Evolutionary conservation across 2,113 vertebrate genomes (phyloP).

Genomic region (Corvus moneduloides): DNA sequence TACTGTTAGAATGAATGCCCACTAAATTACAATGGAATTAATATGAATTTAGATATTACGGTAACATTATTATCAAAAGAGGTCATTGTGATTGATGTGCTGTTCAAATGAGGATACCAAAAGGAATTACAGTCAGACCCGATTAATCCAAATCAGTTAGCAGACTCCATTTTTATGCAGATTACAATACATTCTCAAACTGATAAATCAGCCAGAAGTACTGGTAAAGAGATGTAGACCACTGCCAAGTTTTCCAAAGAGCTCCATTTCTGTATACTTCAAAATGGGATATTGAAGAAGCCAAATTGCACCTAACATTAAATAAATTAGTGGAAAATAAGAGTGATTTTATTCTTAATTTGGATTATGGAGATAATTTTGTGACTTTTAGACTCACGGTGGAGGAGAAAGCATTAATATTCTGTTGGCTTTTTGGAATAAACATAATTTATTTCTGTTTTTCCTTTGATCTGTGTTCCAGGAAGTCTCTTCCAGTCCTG

Average conservation of each 20-base stretch:
- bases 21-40: constrained; percentile 74
- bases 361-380: not conserved
- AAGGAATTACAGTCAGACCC: constrained; percentile 65
- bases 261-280: not conserved
- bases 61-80: constrained; percentile 74
- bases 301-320: not conserved
- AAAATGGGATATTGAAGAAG: not conserved
- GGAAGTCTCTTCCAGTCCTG: not conserved
- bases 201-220: constrained; percentile 60
- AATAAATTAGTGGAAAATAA: not conserved
- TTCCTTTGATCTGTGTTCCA: not conserved
- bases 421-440: not conserved
- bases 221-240: not conserved
- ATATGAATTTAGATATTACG: constrained; percentile 75
- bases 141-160: constrained; percentile 71
- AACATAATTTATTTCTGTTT: not conserved
- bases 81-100: constrained; percentile 67
- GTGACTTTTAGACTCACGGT: not conserved
- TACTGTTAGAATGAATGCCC: constrained; percentile 66
- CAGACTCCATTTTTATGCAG: constrained; percentile 69
- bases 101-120: constrained; percentile 67
- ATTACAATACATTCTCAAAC: constrained; percentile 61
- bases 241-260: constrained; percentile 5
- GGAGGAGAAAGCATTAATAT: not conserved
- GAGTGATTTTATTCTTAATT: not conserved